Percentiles rank a stretch among this genome's conserved stretches.
Evolutionary conservation across 2,113 vertebrate genomes (phyloP).

Genomic region (Geococcyx californianus): DNA sequence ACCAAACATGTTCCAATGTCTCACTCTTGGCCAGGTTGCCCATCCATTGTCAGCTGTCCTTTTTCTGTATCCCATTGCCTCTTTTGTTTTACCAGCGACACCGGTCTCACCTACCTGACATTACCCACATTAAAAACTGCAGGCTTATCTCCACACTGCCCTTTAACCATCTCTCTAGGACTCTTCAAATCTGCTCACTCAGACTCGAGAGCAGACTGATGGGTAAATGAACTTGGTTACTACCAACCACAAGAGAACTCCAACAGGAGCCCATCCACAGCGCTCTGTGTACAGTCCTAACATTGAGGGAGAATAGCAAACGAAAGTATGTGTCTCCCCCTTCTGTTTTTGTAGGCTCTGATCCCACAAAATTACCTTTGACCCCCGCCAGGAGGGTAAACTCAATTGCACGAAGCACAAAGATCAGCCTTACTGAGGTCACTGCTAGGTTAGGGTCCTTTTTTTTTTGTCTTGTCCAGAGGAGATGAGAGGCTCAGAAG

Average conservation of each 20-base stretch:
- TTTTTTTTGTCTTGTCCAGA: neutral
- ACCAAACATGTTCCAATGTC: neutral
- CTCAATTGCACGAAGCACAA: neutral
- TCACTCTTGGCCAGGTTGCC: neutral
- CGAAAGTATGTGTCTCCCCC: neutral
- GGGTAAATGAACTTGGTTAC: neutral
- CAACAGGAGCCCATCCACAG: neutral
- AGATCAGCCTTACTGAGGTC: neutral
- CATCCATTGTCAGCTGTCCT: neutral
- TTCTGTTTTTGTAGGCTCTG: neutral
- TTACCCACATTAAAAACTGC: neutral
- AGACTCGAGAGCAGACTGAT: neutral
- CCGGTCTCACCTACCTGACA: neutral
- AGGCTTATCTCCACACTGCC: neutral
- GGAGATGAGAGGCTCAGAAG: neutral
- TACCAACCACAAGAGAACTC: neutral
- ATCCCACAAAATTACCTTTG: neutral
- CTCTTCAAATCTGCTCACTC: neutral
- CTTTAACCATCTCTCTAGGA: neutral
- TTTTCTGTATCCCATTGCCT: neutral
- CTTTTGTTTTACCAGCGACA: neutral
- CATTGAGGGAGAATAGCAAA: neutral
- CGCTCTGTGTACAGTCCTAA: neutral
- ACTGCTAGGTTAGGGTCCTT: neutral
- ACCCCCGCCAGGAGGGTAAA: neutral